Base-by-base conservation (phyloP, 2,113 vertebrate genomes). In the Barbus barbus region DNA sequence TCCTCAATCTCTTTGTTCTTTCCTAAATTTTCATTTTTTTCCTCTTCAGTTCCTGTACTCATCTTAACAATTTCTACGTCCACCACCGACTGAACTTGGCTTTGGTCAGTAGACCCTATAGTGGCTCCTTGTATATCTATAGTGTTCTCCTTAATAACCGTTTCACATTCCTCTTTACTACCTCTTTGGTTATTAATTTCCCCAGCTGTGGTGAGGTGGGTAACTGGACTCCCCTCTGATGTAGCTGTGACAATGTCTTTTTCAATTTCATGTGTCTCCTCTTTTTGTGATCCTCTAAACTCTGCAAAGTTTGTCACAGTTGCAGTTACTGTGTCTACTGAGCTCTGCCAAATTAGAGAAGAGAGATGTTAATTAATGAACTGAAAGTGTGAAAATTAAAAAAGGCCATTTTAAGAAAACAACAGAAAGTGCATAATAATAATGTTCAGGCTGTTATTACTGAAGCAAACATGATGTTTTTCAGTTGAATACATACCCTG, bases 21-120 rank as follows among this genome's bases (percentile, higher is more conserved):
- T 20, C 14, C 31, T 26, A 20, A 46, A 58, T 76, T 78, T 67
- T 75, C 82, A 31, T 67, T 69, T 24, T 88, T 78, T 41, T 36
- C 22, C 38, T 82, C 83, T 67, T 90, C 83, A 3, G 67, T 84
- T 83, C 87, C 91, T 75, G 86, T 87, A 12, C 87, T 82, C 83
- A 89, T 83, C 60, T 83, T 83, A 44, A 75, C 85, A 60, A 90
- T 90, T 63, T 90, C 86, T 31, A 86, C 84, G 6, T 82, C 69
- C 18, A 87, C 81, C 31, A 83, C 71, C n/a, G 86, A 51, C 51
- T 84, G 72, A 72, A 22, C 11, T 46, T 84, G 71, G 28, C 5
- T 81, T 77, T 83, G 36, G 1, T 84, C 72, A 22, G 33, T 48
- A 65, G 78, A 36, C 51, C 28, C 38, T 41, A 72, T 61, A 22